Percentiles rank a stretch among this genome's conserved stretches.
Conservation (phyloP, 2,113 vertebrate genomes). For the Daboia siamensis region DNA sequence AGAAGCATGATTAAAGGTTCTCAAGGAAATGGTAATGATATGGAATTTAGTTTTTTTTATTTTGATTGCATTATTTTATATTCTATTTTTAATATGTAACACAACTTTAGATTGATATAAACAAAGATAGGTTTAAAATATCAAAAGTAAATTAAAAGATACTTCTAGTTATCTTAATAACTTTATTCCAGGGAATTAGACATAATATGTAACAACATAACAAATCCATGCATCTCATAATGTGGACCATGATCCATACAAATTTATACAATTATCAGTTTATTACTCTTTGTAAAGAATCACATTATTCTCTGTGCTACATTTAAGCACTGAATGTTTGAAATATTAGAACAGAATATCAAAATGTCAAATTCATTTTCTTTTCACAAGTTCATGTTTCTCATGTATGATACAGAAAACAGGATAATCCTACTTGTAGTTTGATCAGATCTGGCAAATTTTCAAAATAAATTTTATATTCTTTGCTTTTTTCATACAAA, state of each 20-base stretch:
- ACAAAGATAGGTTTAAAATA: neutral
- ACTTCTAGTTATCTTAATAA: neutral
- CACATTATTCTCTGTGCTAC: neutral
- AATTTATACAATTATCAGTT: neutral
- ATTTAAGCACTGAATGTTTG: neutral
- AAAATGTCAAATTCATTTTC: neutral
- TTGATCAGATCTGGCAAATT: neutral
- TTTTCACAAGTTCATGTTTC: neutral
- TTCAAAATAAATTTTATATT: neutral
- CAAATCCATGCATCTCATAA: neutral
- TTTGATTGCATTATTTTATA: neutral
- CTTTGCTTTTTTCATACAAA: neutral
- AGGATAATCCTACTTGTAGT: neutral
- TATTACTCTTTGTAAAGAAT: neutral
- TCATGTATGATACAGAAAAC: neutral
- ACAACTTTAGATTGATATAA: neutral
- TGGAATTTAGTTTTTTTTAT: neutral
- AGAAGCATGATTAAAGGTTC: neutral
- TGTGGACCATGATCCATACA: neutral
- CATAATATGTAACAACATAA: neutral
- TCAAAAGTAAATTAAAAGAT: neutral
- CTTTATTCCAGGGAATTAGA: neutral
- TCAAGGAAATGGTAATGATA: neutral
- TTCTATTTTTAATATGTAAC: neutral
- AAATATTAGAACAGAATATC: neutral